phyloP scores from a whole-genome alignment of 2,113 vertebrate genomes.

The Peromyscus californicus region DNA sequence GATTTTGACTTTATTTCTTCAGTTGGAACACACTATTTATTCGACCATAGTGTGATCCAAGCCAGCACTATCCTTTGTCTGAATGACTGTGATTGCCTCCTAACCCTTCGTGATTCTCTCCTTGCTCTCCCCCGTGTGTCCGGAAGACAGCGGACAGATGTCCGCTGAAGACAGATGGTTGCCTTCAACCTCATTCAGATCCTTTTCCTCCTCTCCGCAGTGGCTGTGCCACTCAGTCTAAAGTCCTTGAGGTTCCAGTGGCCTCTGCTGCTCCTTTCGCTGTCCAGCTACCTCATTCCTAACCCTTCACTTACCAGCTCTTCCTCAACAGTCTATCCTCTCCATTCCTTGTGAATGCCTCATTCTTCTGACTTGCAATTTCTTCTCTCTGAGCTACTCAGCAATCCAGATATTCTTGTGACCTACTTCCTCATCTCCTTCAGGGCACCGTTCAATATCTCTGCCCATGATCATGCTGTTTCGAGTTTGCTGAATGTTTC shows the following conservation, averaged over 20 bases:
- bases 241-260: background rate
- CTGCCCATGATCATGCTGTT: background rate
- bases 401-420: background rate
- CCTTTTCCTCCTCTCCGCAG: background rate
- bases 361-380: background rate
- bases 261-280: background rate
- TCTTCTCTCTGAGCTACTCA: slow-evolving; percentile 12
- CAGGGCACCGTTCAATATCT: background rate
- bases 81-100: background rate
- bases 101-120: background rate
- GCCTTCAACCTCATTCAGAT: background rate
- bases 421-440: background rate
- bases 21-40: background rate
- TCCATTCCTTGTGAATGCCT: background rate
- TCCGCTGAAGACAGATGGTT: background rate
- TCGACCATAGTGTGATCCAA: background rate
- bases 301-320: background rate
- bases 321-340: background rate
- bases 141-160: too few relatives aligned
- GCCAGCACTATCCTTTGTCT: background rate
- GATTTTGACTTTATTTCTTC: background rate
- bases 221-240: background rate
- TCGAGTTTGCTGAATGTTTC: background rate
- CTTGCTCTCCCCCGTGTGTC: background rate
- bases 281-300: background rate